Evolutionary conservation across 2,113 vertebrate species (phyloP), one percentile per base, ranked within the genome.

Genomic region (Tachycineta bicolor): DNA sequence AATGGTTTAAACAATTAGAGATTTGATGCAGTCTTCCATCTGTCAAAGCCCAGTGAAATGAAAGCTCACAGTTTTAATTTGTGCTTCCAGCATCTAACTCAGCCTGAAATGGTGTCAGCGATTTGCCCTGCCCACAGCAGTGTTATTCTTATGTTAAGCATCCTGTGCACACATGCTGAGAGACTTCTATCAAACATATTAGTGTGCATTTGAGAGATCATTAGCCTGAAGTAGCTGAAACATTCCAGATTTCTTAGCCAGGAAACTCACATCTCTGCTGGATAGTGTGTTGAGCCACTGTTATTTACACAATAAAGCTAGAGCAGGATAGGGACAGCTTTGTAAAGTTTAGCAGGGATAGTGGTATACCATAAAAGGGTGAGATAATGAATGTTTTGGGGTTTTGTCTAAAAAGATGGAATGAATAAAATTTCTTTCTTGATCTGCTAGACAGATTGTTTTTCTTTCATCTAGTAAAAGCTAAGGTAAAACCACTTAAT

Each of bases 131-230:
- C 95, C 94, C 87, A 89, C 83, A 87, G 97, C 65, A 83, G 95
- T 94, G 96, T 96, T 90, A 98, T 99, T 98, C 98, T 98, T 97
- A 98, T 98, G 98, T 91, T 98, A 98, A 99, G 97, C 97, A 97
- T 98, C 97, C 93, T 95, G 96, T 97, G 97, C 97, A 97, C 94
- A 97, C 98, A 97, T 82, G 97, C 97, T 98, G 97, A 55, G 98
- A 96, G 90, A 97, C 25, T 97, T 95, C 96, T 97, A 97, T 98
- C 97, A 97, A 96, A 98, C 97, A 95, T 97, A 97, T 98, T 97
- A 98, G 96, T 94, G 96, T 96, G 96, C 94, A 96, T 97, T 96
- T 79, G 94, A 96, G 91, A 95, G 98, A 98, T 98, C 97, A 97
- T 99, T 98, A 98, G 98, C 96, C 97, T 97, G 97, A 96, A 96